Evolutionary conservation across 2,888 invertebrate genomes (phyloP), one percentile per base, ranked within the genome.

Genomic region (Sussaba pulchella): DNA sequence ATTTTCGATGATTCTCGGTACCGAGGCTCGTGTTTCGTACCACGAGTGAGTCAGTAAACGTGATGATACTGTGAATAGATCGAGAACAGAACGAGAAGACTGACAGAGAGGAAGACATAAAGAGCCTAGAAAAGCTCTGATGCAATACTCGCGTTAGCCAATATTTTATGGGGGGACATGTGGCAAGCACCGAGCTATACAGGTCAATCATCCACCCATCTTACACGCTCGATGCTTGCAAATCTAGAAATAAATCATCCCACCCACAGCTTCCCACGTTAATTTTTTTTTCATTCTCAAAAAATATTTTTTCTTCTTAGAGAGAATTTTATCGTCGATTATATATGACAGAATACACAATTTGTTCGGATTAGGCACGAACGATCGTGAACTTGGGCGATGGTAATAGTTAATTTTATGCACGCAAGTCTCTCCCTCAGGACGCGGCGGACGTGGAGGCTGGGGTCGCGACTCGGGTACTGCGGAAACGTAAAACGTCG

Each of bases 401-500:
- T 31, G 6, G n/a, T 21, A 21, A 66, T 14, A 67, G 43, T 63
- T 57, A 24, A 63, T 61, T 57, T 78, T 63, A 36, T 52, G 57
- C 52, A 19, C 54, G 26, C 41, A 78, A 80, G 80, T 72, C 73
- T 39, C 61, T 69, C 50, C 78, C 64, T 75, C 93, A 96, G 94
- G 95, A 96, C 90, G 94, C 94, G 83, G 93, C 94, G 86, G 96
- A 96, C 91, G 93, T 96, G 85, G 96, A 96, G 93, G 95, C 95
- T 76, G 93, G 93, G 19, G 90, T 92, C 80, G 95, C 95, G 54
- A 94, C 95, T 81, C 94, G 95, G 90, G 94, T 94, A 84, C 92
- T 93, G 71, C 95, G 96, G 83, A 96, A 96, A 91, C 95, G 97
- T 86, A 98, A 98, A 93, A 98, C 97, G 69, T 96, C 97, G 19